Base-by-base conservation (phyloP, 2,797 vertebrate genomes). In the Trematomus bernacchii region DNA sequence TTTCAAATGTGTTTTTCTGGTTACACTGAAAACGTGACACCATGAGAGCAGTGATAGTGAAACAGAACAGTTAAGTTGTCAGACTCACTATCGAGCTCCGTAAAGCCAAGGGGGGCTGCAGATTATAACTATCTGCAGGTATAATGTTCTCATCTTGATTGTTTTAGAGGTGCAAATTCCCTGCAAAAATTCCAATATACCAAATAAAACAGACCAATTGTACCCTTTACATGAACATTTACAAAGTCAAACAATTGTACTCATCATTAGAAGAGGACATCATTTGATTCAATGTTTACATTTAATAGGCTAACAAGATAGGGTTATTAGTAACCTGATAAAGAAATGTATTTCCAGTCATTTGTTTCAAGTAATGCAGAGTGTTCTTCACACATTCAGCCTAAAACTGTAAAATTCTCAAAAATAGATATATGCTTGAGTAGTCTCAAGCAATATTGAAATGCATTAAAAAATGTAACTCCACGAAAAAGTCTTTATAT, bases 401-500 rank as follows among this genome's bases (percentile, higher is more conserved):
- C 5, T 37, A 44, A 62, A 58, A 48, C 19, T 46, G 27, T 46
- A 21, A 60, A 30, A 69, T n/a, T 63, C 70, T 72, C 33, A 80
- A 60, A 64, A 83, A 33, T 71, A 75, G 40, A 46, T 15, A 40
- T 21, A 40, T 18, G 43, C 1, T 0, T 23, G 66, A 66, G 14
- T 85, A 15, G 47, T 60, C 84, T 84, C n/a, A n/a, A n/a, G n/a
- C n/a, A 37, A 37, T 18, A 14, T 37, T 21, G n/a, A 79, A 63
- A 69, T 53, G 21, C 40, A 59, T 80, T 77, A 57, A 0, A 89
- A 82, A 89, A 76, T 8, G 11, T 15, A 55, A 44, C 3, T 2
- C 46, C 27, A 46, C 55, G 43, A 68, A 10, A 19, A 68, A 21
- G 27, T 51, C 51, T n/a, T 15, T 64, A 43, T 16, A 11, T 1